These are phyloP conservation scores for Aplysia californica DNA, from an alignment of 1,140 invertebrate species.

Conservation along the genomic window DNA sequence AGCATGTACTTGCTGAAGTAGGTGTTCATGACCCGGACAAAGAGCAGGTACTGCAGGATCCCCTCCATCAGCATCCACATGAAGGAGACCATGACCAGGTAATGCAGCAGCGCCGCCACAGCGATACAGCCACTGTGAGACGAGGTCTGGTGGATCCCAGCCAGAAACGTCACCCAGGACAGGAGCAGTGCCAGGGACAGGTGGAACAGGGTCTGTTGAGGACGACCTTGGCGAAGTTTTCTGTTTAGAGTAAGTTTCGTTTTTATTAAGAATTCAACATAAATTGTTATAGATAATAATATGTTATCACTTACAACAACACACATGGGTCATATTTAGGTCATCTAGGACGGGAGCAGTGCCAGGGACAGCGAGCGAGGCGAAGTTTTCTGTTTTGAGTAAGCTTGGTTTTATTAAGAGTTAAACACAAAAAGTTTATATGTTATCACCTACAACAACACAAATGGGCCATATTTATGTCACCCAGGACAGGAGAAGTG, in stretches of 20 bases:
- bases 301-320: too few relatives aligned
- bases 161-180: constrained; percentile 55
- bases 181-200: constrained; percentile 53
- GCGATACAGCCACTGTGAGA: constrained; percentile 50
- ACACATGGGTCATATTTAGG: too few relatives aligned
- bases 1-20: constrained; percentile 64
- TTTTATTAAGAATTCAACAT: too few relatives aligned
- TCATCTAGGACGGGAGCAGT: not conserved
- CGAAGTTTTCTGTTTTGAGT: constrained; percentile 59
- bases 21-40: constrained; percentile 69
- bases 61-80: constrained; percentile 70
- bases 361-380: constrained; percentile 29
- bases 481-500: not conserved
- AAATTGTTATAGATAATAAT: too few relatives aligned
- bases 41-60: constrained; percentile 68
- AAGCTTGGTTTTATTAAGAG: too few relatives aligned
- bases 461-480: too few relatives aligned
- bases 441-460: too few relatives aligned
- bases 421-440: too few relatives aligned
- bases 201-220: constrained; percentile 59
- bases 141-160: constrained; percentile 49
- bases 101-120: constrained; percentile 67
- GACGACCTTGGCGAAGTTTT: constrained; percentile 49
- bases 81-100: constrained; percentile 69
- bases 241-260: too few relatives aligned